Percentiles rank a stretch among this genome's conserved stretches.
These are phyloP conservation scores for Drosophila rufa DNA, from an alignment of 1,140 invertebrate genomes.

Conservation along the genomic window DNA sequence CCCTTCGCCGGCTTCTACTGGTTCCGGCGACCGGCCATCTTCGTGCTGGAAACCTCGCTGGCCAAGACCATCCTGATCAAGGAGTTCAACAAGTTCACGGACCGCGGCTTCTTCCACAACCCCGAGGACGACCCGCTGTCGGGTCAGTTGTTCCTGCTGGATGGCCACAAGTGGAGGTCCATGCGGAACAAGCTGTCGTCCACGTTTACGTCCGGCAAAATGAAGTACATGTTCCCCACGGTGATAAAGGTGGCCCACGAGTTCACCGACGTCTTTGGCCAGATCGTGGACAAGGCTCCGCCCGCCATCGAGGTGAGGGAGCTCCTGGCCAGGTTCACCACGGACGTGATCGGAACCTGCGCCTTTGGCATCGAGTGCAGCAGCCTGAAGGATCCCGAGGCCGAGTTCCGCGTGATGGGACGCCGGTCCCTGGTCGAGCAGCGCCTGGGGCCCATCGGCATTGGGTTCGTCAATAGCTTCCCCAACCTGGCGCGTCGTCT, in stretches of 20 bases:
- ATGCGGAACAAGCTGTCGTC: conserved; percentile 86
- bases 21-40: conserved; percentile 85
- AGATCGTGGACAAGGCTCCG: conserved; percentile 27
- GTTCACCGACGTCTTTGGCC: conserved; percentile 64
- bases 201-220: conserved; percentile 87
- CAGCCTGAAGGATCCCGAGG: conserved; percentile 85
- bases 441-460: conserved; percentile 25
- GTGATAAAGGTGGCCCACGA: conserved; percentile 76
- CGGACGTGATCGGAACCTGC: conserved; percentile 87
- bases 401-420: conserved; percentile 86
- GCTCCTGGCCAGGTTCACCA: conserved; percentile 76
- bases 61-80: conserved; percentile 87
- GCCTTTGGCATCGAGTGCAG: conserved; percentile 89
- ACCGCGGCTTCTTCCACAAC: conserved; percentile 86
- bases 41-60: conserved; percentile 87
- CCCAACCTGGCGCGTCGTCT: conserved; percentile 57
- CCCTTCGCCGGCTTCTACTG: conserved; percentile 84
- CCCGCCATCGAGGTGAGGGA: conserved; percentile 64
- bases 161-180: conserved; percentile 86
- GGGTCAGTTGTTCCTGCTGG: conserved; percentile 85
- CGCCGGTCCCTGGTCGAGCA: conserved; percentile 48
- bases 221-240: conserved; percentile 86
- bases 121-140: conserved; percentile 86
- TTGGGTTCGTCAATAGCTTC: conserved; percentile 50
- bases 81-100: conserved; percentile 87